Evolutionary conservation across 2,888 invertebrate species (phyloP).

Genomic region (Mactromeris polynyma): DNA sequence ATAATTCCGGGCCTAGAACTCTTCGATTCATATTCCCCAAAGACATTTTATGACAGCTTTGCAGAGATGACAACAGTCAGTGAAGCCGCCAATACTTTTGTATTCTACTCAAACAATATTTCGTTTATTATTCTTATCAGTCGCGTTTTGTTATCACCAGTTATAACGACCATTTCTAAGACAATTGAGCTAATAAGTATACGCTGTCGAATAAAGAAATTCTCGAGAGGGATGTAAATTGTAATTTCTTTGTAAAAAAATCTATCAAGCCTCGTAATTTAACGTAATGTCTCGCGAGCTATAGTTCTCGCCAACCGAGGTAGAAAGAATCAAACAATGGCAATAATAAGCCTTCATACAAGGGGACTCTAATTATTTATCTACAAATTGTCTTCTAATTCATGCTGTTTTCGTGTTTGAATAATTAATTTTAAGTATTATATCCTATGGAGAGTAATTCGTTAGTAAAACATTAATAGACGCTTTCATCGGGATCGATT

Average conservation of each 20-base stretch:
- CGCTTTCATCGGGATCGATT: constrained; percentile 32
- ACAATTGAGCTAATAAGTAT: not conserved
- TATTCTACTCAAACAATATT: too few species aligned
- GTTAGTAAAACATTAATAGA: constrained; percentile 32
- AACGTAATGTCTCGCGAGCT: not conserved
- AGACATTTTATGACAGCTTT: too few species aligned
- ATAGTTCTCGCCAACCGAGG: not conserved
- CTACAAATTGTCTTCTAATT: not conserved
- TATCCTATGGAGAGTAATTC: not conserved
- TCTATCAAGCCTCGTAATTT: not conserved
- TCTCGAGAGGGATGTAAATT: not conserved
- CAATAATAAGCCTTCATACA: not conserved
- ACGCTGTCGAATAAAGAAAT: not conserved
- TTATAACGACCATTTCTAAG: not conserved
- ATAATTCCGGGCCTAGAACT: too few species aligned
- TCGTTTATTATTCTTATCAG: not conserved
- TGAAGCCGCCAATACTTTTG: too few species aligned
- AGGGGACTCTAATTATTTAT: constrained; percentile 23
- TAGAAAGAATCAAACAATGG: not conserved
- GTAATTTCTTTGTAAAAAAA: not conserved
- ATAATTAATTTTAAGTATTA: constrained; percentile 33
- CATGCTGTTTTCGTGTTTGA: constrained; percentile 25
- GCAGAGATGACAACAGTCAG: too few species aligned
- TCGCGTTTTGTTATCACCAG: not conserved
- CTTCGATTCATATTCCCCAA: too few species aligned